phyloP scores from a whole-genome alignment of 2,113 vertebrate genomes.

The Podiceps cristatus region DNA sequence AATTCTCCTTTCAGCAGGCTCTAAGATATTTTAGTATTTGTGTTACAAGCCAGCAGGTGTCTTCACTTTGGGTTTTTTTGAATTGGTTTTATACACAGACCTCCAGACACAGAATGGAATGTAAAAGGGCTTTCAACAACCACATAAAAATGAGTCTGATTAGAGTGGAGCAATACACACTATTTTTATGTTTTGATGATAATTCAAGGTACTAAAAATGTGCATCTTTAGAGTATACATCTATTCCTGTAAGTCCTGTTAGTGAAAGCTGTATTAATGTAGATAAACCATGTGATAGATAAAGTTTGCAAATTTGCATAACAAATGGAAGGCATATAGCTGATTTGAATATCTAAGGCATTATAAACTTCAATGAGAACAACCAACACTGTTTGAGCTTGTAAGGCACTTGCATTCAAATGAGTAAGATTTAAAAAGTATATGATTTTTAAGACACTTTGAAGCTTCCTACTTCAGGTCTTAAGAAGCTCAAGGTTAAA shows the following conservation, averaged over 20 bases:
- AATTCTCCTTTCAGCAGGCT: constrained; percentile 87
- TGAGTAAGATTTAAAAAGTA: constrained; percentile 72
- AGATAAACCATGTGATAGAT: constrained; percentile 77
- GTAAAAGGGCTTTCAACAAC: constrained; percentile 85
- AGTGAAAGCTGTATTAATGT: constrained; percentile 75
- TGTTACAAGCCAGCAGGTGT: constrained; percentile 92
- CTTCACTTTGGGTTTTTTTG: constrained; percentile 88
- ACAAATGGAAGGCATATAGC: constrained; percentile 76
- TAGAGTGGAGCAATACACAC: constrained; percentile 73
- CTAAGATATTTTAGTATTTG: constrained; percentile 88
- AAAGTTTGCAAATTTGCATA: constrained; percentile 77
- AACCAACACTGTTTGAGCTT: constrained; percentile 73
- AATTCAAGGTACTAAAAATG: constrained; percentile 77
- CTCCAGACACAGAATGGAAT: constrained; percentile 89
- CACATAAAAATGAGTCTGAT: constrained; percentile 88
- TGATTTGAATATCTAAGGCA: constrained; percentile 82
- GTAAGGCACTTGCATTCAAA: constrained; percentile 75
- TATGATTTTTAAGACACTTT: constrained; percentile 73
- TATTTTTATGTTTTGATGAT: constrained; percentile 81
- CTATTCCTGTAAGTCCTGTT: constrained; percentile 72
- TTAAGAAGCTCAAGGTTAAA: constrained; percentile 72
- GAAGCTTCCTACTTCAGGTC: constrained; percentile 65
- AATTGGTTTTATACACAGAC: constrained; percentile 88
- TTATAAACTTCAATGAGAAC: constrained; percentile 79
- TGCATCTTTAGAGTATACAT: constrained; percentile 72